Conservation (phyloP, 2,888 invertebrate species). For the Embidobia sp. region DNA sequence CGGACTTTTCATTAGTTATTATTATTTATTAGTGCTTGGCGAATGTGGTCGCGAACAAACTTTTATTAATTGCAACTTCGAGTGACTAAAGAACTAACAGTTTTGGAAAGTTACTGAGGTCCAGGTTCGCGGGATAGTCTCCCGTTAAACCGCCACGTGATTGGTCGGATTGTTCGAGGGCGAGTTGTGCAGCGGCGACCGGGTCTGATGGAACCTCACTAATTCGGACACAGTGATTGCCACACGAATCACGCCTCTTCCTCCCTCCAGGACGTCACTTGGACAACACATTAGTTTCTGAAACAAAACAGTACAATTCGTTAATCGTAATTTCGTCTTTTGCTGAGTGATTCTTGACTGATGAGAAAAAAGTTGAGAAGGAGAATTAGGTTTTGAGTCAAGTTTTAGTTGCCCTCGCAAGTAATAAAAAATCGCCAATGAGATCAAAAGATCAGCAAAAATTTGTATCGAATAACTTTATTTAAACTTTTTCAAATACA, state of each 20-base stretch:
- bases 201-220: conserved; percentile 85
- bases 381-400: too few relatives aligned
- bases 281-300: conserved; percentile 96
- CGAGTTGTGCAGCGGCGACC: conserved; percentile 77
- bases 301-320: conserved; percentile 75
- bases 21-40: conserved; percentile 9
- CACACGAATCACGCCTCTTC: conserved; percentile 92
- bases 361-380: too few relatives aligned
- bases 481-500: too few relatives aligned
- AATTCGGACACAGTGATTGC: conserved; percentile 94
- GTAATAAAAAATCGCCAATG: conserved; percentile 20
- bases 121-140: conserved; percentile 68
- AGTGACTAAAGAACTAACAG: conserved; percentile 6
- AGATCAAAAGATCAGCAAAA: neutral
- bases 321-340: too few relatives aligned
- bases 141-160: conserved; percentile 76
- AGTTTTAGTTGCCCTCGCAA: too few relatives aligned
- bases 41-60: conserved; percentile 23
- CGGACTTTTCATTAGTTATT: conserved; percentile 25
- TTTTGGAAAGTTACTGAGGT: conserved; percentile 4
- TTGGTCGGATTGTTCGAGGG: conserved; percentile 69
- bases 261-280: conserved; percentile 95
- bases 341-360: too few relatives aligned
- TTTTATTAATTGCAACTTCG: conserved; percentile 24
- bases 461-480: too few relatives aligned